Percentiles rank a stretch among this genome's conserved stretches.
phyloP scores from a whole-genome alignment of 2,888 invertebrate species.

The Acheta domesticus region DNA sequence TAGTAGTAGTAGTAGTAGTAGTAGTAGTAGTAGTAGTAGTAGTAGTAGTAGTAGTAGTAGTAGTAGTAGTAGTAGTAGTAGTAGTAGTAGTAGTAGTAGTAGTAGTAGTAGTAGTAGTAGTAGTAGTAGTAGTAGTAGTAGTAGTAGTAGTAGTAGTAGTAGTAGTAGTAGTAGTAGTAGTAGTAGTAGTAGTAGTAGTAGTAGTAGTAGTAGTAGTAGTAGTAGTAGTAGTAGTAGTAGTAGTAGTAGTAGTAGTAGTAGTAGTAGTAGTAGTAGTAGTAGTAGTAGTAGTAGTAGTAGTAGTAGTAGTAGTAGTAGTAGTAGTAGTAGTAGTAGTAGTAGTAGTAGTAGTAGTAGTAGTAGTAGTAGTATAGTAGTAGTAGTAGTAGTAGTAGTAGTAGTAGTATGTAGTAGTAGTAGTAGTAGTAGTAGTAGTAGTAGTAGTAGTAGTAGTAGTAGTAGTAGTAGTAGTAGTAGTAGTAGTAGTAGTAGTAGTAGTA shows the following conservation, averaged over 20 bases:
- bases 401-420: conserved; percentile 4
- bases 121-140: conserved; percentile 19
- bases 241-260: conserved; percentile 18
- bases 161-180: conserved; percentile 18
- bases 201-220: conserved; percentile 18
- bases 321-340: conserved; percentile 18
- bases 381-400: conserved; percentile 18
- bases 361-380: too few relatives aligned
- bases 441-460: conserved; percentile 18
- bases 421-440: conserved; percentile 18
- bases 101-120: conserved; percentile 19
- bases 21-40: conserved; percentile 25
- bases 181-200: conserved; percentile 18
- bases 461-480: conserved; percentile 18
- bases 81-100: conserved; percentile 20
- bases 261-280: conserved; percentile 18
- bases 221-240: conserved; percentile 18
- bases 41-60: conserved; percentile 22
- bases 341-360: not conserved
- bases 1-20: conserved; percentile 22
- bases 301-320: conserved; percentile 18
- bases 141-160: conserved; percentile 18
- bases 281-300: conserved; percentile 9
- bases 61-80: conserved; percentile 25
- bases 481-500: conserved; percentile 18